Base-by-base conservation (phyloP, 2,888 invertebrate species). In the Lathronympha strigana region DNA sequence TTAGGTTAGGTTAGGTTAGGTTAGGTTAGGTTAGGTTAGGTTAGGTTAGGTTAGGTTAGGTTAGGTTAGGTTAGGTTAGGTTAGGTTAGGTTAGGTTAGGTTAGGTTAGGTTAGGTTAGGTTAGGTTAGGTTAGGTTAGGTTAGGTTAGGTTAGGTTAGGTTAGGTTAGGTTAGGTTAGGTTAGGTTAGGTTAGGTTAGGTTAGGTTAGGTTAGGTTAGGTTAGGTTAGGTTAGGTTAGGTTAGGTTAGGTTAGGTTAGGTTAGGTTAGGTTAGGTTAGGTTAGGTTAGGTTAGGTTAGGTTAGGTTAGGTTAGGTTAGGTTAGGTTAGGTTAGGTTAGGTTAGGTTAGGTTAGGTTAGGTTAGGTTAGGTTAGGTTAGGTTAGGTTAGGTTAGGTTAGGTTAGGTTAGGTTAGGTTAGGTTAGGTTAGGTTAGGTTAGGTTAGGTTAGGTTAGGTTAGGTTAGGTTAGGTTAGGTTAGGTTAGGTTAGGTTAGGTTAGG, bases 1-100 rank as follows among this genome's bases (percentile, higher is more conserved):
- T 47, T 47, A 47, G 47, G 47, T 47, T 47, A 47, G 47, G 47
- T 47, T 47, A 47, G 47, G 47, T 47, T 47, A 47, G 47, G 47
- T 47, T 47, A 47, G 47, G 47, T 47, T 47, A 47, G 47, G 47
- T 47, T 47, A 47, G 47, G 47, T 47, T 47, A 47, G 47, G 47
- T 47, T 47, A 47, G 47, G 47, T 47, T 47, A 47, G 47, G 47
- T 47, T 47, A 47, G 47, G 36, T 47, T 47, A 47, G 47, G 47
- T 47, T 47, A 47, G 47, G 47, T 47, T 47, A 47, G 47, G 47
- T 47, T 47, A 47, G 47, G 47, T 47, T 47, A 47, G 47, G 47
- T 47, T 47, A 47, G 47, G 47, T 47, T 47, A 47, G 47, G 47
- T 47, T 47, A 47, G 47, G 47, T 47, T 47, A 23, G 23, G 47